These are phyloP conservation scores for Cosmorhoe ocellata DNA, from an alignment of 2,888 invertebrate species.

Conservation along the genomic window DNA sequence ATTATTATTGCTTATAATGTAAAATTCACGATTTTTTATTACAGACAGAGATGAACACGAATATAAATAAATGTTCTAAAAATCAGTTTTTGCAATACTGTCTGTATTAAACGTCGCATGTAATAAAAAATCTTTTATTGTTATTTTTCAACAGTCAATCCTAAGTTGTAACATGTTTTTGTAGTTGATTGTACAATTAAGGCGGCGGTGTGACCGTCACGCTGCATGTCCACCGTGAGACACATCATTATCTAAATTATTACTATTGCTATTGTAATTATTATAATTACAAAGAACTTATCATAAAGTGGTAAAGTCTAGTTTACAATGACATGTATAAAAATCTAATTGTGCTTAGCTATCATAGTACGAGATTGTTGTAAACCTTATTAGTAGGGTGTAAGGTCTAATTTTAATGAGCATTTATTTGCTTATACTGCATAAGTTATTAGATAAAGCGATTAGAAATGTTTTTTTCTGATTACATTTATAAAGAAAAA, in stretches of 20 bases:
- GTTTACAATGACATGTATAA: conserved; percentile 3
- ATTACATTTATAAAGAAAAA: too few relatives aligned
- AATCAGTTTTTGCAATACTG: too few relatives aligned
- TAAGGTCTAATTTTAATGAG: conserved; percentile 34
- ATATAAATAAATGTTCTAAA: too few relatives aligned
- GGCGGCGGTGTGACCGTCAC: conserved; percentile 17
- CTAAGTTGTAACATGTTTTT: neutral
- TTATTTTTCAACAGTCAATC: too few relatives aligned
- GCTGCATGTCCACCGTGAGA: conserved; percentile 38
- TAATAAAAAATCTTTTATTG: too few relatives aligned
- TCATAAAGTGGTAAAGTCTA: conserved; percentile 5
- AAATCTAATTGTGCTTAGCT: conserved; percentile 4
- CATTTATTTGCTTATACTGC: conserved; percentile 16
- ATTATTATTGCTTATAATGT: too few relatives aligned
- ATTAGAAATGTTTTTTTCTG: too few relatives aligned
- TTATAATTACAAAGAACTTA: conserved; percentile 6
- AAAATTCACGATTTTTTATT: too few relatives aligned
- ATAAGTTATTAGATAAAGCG: conserved; percentile 12
- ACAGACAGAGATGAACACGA: too few relatives aligned
- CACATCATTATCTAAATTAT: conserved; percentile 27
- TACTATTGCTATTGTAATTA: conserved; percentile 3
- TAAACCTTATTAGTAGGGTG: conserved; percentile 29
- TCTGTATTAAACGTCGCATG: too few relatives aligned
- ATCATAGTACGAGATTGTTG: conserved; percentile 20
- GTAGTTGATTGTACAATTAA: conserved; percentile 13